Percentiles rank a stretch among this genome's conserved stretches.
phyloP scores from a whole-genome alignment of 1,140 invertebrate genomes.

The Lordiphosa collinella region DNA sequence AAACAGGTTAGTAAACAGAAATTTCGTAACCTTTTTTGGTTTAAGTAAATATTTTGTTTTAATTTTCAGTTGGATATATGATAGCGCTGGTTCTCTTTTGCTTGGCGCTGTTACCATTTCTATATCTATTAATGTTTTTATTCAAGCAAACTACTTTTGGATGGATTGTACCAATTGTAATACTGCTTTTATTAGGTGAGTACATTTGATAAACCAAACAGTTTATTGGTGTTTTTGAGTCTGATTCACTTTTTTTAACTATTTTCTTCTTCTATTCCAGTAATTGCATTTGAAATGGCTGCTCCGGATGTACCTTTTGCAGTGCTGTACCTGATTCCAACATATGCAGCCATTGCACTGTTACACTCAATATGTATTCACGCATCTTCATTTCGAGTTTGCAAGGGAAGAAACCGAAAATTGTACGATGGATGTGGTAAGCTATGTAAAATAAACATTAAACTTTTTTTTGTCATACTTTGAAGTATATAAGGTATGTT shows the following conservation, averaged over 20 bases:
- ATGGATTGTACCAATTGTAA: conserved; percentile 11
- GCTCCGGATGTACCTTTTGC: conserved; percentile 1
- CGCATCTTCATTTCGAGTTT: background rate
- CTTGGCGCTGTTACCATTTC: conserved; percentile 10
- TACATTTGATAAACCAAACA: background rate
- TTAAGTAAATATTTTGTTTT: background rate
- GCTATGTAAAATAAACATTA: background rate
- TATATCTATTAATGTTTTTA: conserved; percentile 19
- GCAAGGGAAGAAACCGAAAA: background rate
- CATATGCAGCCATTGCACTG: background rate
- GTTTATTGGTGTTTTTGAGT: no score
- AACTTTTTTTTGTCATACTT: no score
- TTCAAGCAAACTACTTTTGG: conserved; percentile 8
- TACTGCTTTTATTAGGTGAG: conserved; percentile 12
- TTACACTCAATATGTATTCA: conserved; percentile 11
- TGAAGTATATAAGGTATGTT: no score
- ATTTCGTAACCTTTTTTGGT: background rate
- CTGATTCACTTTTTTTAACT: no score
- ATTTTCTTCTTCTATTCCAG: background rate
- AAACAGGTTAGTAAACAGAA: background rate
- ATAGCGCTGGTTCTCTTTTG: conserved; percentile 8
- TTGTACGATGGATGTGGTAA: conserved; percentile 3
- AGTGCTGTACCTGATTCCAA: conserved; percentile 7
- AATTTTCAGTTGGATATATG: conserved; percentile 9
- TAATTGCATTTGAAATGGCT: conserved; percentile 4